Base-by-base conservation (phyloP, 2,888 invertebrate species). In the Lasioglossum morio region DNA sequence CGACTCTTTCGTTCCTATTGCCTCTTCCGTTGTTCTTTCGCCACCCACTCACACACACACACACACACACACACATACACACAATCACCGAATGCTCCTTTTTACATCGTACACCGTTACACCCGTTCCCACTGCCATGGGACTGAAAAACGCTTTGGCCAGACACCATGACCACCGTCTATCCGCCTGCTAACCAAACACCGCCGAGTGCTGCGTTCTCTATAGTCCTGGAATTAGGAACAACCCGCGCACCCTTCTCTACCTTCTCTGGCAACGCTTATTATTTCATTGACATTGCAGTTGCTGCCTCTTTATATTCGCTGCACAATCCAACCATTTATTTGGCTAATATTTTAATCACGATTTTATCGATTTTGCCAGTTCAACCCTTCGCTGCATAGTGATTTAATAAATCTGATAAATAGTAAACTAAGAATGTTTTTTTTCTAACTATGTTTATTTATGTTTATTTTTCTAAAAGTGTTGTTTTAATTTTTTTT, bases 161-260 rank as follows among this genome's bases (percentile, higher is more conserved):
- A 77, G 66, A 57, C 48, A 43, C 53, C 53, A 30, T 60, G 48
- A 57, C 40, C 69, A 37, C 70, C 23, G 75, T 57, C 73, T 74
- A 77, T 72, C 40, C 60, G 60, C 14, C 53, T 14, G 72, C 27
- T 66, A 76, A 46, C 76, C 86, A 86, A 86, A 86, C 86, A 77
- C 43, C 72, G 53, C 30, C 60, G 63, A 27, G 16, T 30, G 30
- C 14, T 27, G 7, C 4, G 63, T 5, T 16, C 16, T 46, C 30
- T 16, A 16, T 10, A 27, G 10, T 57, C 30, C 4, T 30, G 63
- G 27, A 27, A 27, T 63, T 30, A 30, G 16, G 14, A 63, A 7
- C 23, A 27, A 27, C 5, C 27, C 0, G 2, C 7, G 27, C 63
- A 16, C 30, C 30, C 4, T 30, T 63, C 16, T 16, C 63, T 7